phyloP scores from a whole-genome alignment of 1,140 invertebrate genomes.

The Lepidurus apus region DNA sequence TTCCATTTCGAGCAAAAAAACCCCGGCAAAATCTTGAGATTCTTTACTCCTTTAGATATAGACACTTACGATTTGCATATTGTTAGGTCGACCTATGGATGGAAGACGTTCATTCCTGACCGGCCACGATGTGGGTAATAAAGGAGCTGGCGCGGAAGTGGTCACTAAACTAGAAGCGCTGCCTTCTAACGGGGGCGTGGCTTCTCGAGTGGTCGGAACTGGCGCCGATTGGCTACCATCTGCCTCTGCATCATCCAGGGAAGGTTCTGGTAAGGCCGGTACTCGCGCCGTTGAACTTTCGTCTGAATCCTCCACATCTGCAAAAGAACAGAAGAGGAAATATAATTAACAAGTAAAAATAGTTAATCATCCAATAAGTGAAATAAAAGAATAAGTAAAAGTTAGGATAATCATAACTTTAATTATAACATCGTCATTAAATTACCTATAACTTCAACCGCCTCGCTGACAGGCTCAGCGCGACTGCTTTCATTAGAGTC shows the following conservation, averaged over 20 bases:
- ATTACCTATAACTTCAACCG: constrained; percentile 35
- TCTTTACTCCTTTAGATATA: no score
- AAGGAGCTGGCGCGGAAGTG: constrained; percentile 31
- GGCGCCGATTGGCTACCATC: constrained; percentile 47
- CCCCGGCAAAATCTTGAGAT: no score
- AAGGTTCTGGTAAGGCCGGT: background rate
- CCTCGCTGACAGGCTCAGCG: constrained; percentile 36
- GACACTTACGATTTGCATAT: background rate
- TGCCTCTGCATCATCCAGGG: constrained; percentile 46
- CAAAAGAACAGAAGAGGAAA: background rate
- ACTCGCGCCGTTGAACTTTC: constrained; percentile 27
- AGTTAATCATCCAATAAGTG: no score
- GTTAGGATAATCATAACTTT: no score
- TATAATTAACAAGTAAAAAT: background rate
- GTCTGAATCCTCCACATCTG: constrained; percentile 33
- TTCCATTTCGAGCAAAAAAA: no score
- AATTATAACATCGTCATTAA: background rate
- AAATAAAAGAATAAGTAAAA: no score
- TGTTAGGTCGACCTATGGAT: constrained; percentile 37
- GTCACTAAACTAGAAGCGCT: constrained; percentile 22
- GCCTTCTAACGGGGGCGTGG: constrained; percentile 32
- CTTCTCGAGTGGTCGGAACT: constrained; percentile 41
- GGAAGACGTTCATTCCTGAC: constrained; percentile 41
- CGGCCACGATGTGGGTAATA: constrained; percentile 6
- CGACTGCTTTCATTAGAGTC: constrained; percentile 42